Evolutionary conservation across 2,113 vertebrate genomes (phyloP).

Genomic region (Lethenteron reissneri): DNA sequence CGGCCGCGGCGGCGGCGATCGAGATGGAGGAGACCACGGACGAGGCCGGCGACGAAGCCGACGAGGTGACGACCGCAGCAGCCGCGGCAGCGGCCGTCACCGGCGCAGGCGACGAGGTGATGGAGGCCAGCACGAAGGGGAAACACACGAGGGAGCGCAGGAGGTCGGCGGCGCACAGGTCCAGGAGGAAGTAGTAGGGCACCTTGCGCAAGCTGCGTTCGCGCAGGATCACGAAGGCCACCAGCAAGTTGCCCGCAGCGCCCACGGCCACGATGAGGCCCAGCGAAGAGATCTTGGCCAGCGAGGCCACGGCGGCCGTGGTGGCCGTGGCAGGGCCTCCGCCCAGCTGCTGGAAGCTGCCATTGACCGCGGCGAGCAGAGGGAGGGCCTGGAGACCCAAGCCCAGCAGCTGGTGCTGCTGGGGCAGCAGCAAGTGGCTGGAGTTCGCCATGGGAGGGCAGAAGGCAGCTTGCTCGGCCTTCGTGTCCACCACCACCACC

Average conservation of each 20-base stretch:
- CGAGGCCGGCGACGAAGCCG: conserved; percentile 31
- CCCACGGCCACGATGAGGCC: conserved; percentile 58
- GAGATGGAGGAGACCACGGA: conserved; percentile 87
- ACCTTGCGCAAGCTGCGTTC: conserved; percentile 61
- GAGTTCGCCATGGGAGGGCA: conserved; percentile 99
- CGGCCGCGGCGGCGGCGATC: background rate
- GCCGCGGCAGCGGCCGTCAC: no score
- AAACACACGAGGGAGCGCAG: conserved; percentile 97
- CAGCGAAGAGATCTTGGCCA: conserved; percentile 54
- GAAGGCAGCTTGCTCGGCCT: conserved; percentile 21
- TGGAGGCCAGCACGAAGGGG: conserved; percentile 97
- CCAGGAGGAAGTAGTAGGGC: conserved; percentile 88
- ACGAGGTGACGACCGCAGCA: no score
- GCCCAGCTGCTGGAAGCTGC: background rate
- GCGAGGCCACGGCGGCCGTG: conserved; percentile 20
- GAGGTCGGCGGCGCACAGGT: conserved; percentile 95
- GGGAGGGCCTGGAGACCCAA: no score
- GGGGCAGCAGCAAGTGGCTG: conserved; percentile 40
- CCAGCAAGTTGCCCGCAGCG: conserved; percentile 55
- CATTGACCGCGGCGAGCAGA: background rate
- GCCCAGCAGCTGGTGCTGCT: no score
- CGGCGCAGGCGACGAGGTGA: conserved; percentile 25
- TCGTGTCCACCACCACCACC: no score
- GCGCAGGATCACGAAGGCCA: conserved; percentile 57
- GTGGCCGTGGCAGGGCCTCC: background rate